Percentiles rank a stretch among this genome's conserved stretches.
Evolutionary conservation across 1,140 invertebrate species (phyloP).

Genomic region (Macrotrachela quadricornifera): DNA sequence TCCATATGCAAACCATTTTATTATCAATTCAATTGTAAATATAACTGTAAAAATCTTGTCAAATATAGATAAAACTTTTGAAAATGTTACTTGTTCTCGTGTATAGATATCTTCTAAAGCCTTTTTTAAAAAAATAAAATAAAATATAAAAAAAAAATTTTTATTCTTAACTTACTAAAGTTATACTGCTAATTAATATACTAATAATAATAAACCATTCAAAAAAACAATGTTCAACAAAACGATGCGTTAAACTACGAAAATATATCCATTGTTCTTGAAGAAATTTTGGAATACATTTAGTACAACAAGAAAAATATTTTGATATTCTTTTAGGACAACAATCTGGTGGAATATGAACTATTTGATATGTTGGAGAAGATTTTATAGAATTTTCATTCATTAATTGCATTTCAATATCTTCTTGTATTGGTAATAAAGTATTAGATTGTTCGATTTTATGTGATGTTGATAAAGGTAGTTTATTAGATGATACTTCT

Average conservation of each 20-base stretch:
- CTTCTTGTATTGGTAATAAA: no score
- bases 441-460: no score
- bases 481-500: neutral
- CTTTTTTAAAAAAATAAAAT: no score
- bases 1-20: slow-evolving; percentile 89
- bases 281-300: neutral
- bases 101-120: slow-evolving; percentile 80
- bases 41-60: slow-evolving; percentile 92
- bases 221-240: slow-evolving; percentile 96
- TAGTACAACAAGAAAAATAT: neutral
- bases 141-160: no score
- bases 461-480: neutral
- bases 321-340: neutral
- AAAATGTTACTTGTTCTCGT: slow-evolving; percentile 52
- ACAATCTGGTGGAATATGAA: slow-evolving; percentile 14
- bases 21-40: slow-evolving; percentile 93
- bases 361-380: no score
- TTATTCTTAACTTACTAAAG: no score
- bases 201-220: slow-evolving; percentile 94
- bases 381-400: no score
- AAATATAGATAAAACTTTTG: slow-evolving; percentile 82
- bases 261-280: slow-evolving; percentile 46
- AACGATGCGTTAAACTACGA: slow-evolving; percentile 70
- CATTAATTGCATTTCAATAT: no score
- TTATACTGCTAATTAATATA: slow-evolving; percentile 87